Evolutionary conservation across 2,888 invertebrate species (phyloP), one percentile per base, ranked within the genome.

Genomic region (Lycia hirtaria): DNA sequence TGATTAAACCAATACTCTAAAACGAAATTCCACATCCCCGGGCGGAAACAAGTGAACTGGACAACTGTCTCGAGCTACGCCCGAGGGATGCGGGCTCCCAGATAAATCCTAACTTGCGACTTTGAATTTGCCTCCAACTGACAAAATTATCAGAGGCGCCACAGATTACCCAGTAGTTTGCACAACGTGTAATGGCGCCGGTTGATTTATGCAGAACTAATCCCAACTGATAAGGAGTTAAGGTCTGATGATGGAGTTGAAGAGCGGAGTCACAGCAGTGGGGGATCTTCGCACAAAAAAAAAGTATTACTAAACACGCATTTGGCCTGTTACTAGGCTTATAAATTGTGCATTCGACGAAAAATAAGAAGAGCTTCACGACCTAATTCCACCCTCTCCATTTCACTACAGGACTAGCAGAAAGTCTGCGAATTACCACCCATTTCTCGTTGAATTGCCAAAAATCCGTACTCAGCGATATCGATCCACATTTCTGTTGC

Each of bases 71-170:
- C 24, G 2, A 12, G 48, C 32, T 17, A 19, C n/a, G 24, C 28
- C 37, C 24, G 17, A 48, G 48, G 62, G 53, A 62, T 57, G 54
- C 45, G 57, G 54, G 52, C 19, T 44, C 40, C 33, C 28, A 52
- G 60, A 65, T 65, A 65, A 60, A 64, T 66, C 64, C 62, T 35
- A 60, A 55, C 55, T 60, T 57, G 45, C 58, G 59, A 62, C 60
- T 63, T 54, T 57, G 65, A 61, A 62, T 64, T 66, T 60, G 58
- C 60, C 66, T 58, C 59, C 49, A 62, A 60, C 58, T 65, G 66
- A 56, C 62, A 61, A 62, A 62, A 64, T 64, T 64, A 67, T 64
- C 62, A 53, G 58, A 12, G 22, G 24, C 22, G 48, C 30, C 37
- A 41, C 43, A 58, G 57, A 58, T 58, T 53, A 49, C 19, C 10